Evolutionary conservation across 2,888 invertebrate species (phyloP).

Genomic region (Lasioglossum villosulum): DNA sequence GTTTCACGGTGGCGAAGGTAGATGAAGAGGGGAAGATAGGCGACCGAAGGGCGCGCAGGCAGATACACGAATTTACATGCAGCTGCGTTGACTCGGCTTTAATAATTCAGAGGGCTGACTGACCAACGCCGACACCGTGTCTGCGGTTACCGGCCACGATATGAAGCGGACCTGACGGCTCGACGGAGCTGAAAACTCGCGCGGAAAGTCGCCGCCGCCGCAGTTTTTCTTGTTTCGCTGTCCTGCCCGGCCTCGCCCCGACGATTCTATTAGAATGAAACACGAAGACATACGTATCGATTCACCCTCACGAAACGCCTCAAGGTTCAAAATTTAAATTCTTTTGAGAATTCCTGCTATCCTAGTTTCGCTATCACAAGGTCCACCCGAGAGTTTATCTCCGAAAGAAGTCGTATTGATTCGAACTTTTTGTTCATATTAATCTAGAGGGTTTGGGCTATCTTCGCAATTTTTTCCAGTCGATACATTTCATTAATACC

Average conservation of each 20-base stretch:
- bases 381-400: neutral
- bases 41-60: conserved; percentile 32
- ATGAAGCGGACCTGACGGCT: conserved; percentile 8
- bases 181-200: conserved; percentile 16
- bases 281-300: neutral
- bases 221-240: neutral
- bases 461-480: neutral
- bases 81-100: conserved; percentile 57
- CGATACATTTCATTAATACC: rapidly evolving
- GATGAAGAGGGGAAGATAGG: conserved; percentile 16
- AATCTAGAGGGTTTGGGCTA: neutral
- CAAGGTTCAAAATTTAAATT: neutral
- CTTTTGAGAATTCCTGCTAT: neutral
- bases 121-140: conserved; percentile 55
- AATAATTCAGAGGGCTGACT: conserved; percentile 66
- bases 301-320: neutral
- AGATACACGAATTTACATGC: conserved; percentile 52
- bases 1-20: neutral
- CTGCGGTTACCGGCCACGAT: conserved; percentile 48
- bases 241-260: neutral
- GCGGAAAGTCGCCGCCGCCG: neutral
- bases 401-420: neutral
- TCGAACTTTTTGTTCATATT: neutral
- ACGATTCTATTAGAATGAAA: conserved; percentile 10
- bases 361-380: neutral